These are phyloP conservation scores for Sarcophilus harrisii DNA, from an alignment of 2,797 vertebrate genomes.

Conservation along the genomic window DNA sequence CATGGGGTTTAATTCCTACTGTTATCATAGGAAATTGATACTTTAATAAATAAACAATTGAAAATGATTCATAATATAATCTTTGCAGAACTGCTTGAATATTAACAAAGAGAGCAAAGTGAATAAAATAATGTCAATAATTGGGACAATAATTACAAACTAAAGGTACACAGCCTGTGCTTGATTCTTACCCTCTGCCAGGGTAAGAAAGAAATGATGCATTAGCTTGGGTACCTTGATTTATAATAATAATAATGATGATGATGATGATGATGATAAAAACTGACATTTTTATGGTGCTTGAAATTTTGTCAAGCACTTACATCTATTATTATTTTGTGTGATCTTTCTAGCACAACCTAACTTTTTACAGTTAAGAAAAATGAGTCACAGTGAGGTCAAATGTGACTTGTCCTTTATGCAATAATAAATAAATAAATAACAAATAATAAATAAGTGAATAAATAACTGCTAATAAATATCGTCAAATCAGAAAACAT, in stretches of 20 bases:
- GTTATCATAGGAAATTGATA: slow-evolving; percentile 40
- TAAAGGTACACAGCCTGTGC: background rate
- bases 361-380: background rate
- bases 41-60: slow-evolving; percentile 42
- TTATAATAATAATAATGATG: background rate
- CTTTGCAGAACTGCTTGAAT: slow-evolving; percentile 43
- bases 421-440: no score
- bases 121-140: background rate
- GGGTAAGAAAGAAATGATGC: background rate
- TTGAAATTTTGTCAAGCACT: background rate
- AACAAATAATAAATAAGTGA: no score
- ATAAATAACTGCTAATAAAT: background rate
- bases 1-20: slow-evolving; percentile 7
- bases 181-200: background rate
- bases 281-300: background rate
- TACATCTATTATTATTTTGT: background rate
- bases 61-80: slow-evolving; percentile 44
- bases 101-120: slow-evolving; percentile 14
- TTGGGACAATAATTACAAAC: background rate
- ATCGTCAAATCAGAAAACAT: background rate
- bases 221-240: background rate
- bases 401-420: background rate
- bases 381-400: background rate
- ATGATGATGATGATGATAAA: background rate
- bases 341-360: background rate